Conservation (phyloP, 2,888 invertebrate species). For the Agapostemon virescens region DNA sequence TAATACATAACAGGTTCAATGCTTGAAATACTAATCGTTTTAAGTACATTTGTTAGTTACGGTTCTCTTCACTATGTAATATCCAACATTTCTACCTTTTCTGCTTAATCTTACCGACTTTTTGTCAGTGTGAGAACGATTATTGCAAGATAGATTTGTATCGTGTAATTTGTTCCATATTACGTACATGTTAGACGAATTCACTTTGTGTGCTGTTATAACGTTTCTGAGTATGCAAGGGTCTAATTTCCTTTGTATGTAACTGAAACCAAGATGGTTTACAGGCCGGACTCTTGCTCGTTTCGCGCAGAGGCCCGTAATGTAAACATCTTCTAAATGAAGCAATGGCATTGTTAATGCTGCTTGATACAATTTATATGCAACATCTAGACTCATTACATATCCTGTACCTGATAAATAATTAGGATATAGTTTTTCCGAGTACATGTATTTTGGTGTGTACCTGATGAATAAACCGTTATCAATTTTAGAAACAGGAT, state of each 20-base stretch:
- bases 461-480: constrained; percentile 82
- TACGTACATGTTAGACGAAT: constrained; percentile 80
- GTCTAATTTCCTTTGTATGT: constrained; percentile 81
- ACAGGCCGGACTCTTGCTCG: constrained; percentile 83
- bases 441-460: constrained; percentile 90
- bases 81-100: constrained; percentile 71
- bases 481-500: not conserved
- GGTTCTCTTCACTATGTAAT: constrained; percentile 70
- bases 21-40: constrained; percentile 17
- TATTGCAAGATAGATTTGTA: constrained; percentile 67
- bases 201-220: constrained; percentile 83
- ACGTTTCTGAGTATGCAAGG: constrained; percentile 82
- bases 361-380: constrained; percentile 84
- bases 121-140: constrained; percentile 57
- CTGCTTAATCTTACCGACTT: constrained; percentile 62
- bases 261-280: constrained; percentile 86
- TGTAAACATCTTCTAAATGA: constrained; percentile 90
- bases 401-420: constrained; percentile 92
- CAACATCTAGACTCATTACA: constrained; percentile 86
- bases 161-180: constrained; percentile 76
- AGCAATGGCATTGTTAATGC: constrained; percentile 87
- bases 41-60: constrained; percentile 65
- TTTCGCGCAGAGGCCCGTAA: constrained; percentile 88
- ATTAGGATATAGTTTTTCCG: constrained; percentile 87
- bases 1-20: constrained; percentile 36